Evolutionary conservation across 2,797 vertebrate species (phyloP).

Genomic region (Benthosema pterotum): DNA sequence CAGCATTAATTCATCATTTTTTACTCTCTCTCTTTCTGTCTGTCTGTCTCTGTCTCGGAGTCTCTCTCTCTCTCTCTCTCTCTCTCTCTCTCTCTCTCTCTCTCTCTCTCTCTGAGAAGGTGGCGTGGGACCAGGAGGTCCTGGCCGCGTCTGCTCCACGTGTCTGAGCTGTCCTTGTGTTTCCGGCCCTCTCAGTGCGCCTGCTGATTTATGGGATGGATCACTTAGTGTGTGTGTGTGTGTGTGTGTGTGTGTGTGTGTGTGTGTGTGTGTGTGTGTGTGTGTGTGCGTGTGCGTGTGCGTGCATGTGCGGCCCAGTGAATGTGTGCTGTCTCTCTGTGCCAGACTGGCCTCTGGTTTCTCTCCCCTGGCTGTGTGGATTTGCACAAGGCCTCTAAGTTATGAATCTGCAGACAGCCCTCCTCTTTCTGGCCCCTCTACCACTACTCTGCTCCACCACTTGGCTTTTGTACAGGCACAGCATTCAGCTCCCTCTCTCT

Average conservation of each 20-base stretch:
- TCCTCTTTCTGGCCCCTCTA: constrained; percentile 51
- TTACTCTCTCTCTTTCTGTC: background rate
- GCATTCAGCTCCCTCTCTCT: constrained; percentile 11
- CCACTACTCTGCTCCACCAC: constrained; percentile 29
- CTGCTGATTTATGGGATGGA: constrained; percentile 59
- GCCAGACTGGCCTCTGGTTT: constrained; percentile 42
- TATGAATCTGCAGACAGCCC: constrained; percentile 55
- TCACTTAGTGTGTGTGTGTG: constrained; percentile 21
- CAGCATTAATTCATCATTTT: too few relatives aligned
- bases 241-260: constrained; percentile 16
- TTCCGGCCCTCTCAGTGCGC: constrained; percentile 50
- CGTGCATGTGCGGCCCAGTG: constrained; percentile 3
- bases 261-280: constrained; percentile 1
- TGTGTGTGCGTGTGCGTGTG: background rate
- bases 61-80: constrained; percentile 1
- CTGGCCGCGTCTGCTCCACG: constrained; percentile 60
- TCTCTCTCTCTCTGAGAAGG: constrained; percentile 8
- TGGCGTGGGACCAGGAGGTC: constrained; percentile 56
- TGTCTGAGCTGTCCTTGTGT: constrained; percentile 63
- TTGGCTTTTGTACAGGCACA: constrained; percentile 43
- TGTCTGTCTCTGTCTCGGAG: background rate
- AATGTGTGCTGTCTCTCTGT: constrained; percentile 32
- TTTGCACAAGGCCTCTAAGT: constrained; percentile 57
- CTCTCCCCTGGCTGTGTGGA: constrained; percentile 30
- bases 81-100: background rate